Evolutionary conservation across 2,888 invertebrate genomes (phyloP), one percentile per base, ranked within the genome.

Genomic region (Drosophila kuntzei): DNA sequence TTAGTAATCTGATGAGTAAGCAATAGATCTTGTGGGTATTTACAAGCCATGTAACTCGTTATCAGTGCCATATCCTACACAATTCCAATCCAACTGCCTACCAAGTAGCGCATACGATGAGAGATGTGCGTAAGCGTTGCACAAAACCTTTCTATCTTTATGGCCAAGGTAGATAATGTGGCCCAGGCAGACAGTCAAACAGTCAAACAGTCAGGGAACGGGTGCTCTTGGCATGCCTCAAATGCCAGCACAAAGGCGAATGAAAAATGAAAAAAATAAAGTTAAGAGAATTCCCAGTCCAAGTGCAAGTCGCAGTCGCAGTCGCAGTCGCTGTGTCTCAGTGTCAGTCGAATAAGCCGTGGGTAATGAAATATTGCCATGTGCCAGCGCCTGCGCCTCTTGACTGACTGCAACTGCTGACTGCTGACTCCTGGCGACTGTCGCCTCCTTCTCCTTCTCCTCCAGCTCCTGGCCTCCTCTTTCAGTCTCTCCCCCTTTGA

Each of bases 331-430:
- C 75, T 61, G 61, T 39, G 55, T 59, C 63, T 59, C 68, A 68
- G 75, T 68, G 63, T 76, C 75, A 67, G 62, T 34, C 53, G 75
- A 53, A 54, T 67, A 63, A 66, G 79, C 82, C 79, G 83, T 87
- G 88, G 83, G 81, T 86, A 80, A 88, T 89, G 82, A 89, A 89
- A 88, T 88, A 88, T 87, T 76, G 87, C 84, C 88, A 83, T 85
- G 87, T 87, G 83, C 73, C 78, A 78, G 79, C 78, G 81, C 75
- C 84, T 73, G 78, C 69, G 71, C 74, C 71, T 75, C 22, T 54
- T 63, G 68, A 53, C 46, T 71, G 74, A 79, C 64, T 82, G 64
- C 65, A 66, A 64, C 46, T 71, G 71, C 39, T 39, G 39, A 64
- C 46, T 71, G 71, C 39, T 39, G 39, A 39, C 65, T 54, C 53